Percentiles rank a stretch among this genome's conserved stretches.
These are phyloP conservation scores for Acanthoscelides obtectus DNA, from an alignment of 2,888 invertebrate species.

Conservation along the genomic window DNA sequence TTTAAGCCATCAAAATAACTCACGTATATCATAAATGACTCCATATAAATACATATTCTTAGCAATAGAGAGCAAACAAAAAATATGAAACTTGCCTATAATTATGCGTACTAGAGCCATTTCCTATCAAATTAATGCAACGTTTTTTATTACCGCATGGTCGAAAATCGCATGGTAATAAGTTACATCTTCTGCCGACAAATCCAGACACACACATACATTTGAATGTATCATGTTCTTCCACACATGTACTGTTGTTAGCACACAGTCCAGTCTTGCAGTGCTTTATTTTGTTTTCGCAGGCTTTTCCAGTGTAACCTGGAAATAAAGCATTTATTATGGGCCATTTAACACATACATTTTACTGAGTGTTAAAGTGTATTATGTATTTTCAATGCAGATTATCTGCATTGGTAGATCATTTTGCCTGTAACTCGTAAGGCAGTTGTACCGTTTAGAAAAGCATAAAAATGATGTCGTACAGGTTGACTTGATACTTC, in stretches of 20 bases:
- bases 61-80: too few species aligned
- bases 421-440: too few species aligned
- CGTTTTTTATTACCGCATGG: conserved; percentile 50
- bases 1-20: too few species aligned
- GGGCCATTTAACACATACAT: neutral
- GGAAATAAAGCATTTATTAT: conserved; percentile 11
- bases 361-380: too few species aligned
- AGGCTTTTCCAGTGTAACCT: conserved; percentile 41
- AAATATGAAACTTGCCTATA: conserved; percentile 40
- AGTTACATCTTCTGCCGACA: conserved; percentile 53
- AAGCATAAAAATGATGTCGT: too few species aligned
- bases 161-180: conserved; percentile 55
- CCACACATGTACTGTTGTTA: conserved; percentile 46
- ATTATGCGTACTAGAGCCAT: conserved; percentile 45
- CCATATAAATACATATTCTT: too few species aligned
- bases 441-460: too few species aligned
- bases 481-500: too few species aligned
- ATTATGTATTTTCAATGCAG: neutral
- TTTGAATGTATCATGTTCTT: conserved; percentile 44
- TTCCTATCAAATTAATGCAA: conserved; percentile 42
- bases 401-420: neutral
- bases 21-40: too few species aligned
- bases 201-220: conserved; percentile 52
- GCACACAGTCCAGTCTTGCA: conserved; percentile 40
- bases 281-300: conserved; percentile 32